Conservation (phyloP, 2,888 invertebrate species). For the Bembecia ichneumoniformis region DNA sequence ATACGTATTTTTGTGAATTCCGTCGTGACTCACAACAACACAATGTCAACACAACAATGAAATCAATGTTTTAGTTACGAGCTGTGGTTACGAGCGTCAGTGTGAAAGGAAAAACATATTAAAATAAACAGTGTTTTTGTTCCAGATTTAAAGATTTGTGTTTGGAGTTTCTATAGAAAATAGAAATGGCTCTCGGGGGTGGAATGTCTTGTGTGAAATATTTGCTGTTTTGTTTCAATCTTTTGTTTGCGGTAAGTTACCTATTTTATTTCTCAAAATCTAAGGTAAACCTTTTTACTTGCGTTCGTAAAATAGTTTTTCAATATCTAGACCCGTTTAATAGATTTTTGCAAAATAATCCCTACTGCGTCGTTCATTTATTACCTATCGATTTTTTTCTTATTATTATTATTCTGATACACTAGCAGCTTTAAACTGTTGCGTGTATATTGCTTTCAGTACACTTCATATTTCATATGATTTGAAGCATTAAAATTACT, state of each 20-base stretch:
- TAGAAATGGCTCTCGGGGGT: constrained; percentile 80
- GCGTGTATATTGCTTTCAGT: no score
- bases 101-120: constrained; percentile 23
- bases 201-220: constrained; percentile 92
- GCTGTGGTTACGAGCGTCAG: background rate
- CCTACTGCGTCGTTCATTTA: no score
- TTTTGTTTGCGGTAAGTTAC: constrained; percentile 87
- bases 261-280: constrained; percentile 8
- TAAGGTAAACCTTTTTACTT: no score
- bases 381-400: no score
- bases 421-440: no score
- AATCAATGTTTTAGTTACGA: constrained; percentile 6
- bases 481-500: no score
- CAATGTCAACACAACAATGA: background rate
- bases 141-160: constrained; percentile 39
- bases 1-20: background rate
- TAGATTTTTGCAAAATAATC: no score
- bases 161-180: constrained; percentile 15
- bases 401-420: no score
- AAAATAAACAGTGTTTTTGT: constrained; percentile 46
- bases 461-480: no score
- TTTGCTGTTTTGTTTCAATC: constrained; percentile 88
- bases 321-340: no score
- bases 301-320: no score
- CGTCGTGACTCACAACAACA: background rate